phyloP scores from a whole-genome alignment of 2,888 invertebrate genomes.

The Candidula unifasciata region DNA sequence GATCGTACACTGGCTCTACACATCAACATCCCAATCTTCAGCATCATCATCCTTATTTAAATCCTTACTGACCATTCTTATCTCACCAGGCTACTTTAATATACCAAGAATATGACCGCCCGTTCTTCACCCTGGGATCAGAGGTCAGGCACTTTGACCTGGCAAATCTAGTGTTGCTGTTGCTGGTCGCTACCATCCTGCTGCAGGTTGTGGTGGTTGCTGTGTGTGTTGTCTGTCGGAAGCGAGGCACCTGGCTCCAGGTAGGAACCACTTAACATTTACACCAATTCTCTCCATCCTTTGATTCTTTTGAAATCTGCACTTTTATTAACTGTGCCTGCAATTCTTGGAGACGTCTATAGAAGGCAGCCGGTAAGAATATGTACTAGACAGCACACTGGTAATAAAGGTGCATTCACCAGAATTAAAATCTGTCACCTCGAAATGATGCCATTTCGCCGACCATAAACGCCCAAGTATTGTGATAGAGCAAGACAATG shows the following conservation, averaged over 20 bases:
- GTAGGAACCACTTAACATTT: neutral
- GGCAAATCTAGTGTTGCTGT: neutral
- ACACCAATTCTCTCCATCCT: neutral
- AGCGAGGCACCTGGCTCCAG: neutral
- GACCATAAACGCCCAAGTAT: no score
- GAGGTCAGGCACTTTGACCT: neutral
- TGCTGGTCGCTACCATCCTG: neutral
- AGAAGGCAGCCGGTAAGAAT: neutral
- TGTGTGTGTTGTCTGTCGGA: conserved; percentile 8
- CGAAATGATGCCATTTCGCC: no score
- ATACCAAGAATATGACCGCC: conserved; percentile 3
- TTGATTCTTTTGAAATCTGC: neutral
- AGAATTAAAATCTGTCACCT: no score
- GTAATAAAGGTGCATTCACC: neutral
- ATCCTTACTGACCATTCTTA: no score
- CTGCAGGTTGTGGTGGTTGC: neutral
- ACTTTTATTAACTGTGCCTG: neutral
- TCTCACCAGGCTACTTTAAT: neutral
- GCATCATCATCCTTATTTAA: no score
- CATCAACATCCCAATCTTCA: no score
- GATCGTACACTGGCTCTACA: no score
- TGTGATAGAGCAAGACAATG: no score
- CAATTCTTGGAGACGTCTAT: no score
- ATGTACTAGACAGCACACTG: neutral
- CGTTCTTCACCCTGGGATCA: neutral